Percentiles rank a stretch among this genome's conserved stretches.
Conservation (phyloP, 2,797 vertebrate genomes). For the Merluccius polli region DNA sequence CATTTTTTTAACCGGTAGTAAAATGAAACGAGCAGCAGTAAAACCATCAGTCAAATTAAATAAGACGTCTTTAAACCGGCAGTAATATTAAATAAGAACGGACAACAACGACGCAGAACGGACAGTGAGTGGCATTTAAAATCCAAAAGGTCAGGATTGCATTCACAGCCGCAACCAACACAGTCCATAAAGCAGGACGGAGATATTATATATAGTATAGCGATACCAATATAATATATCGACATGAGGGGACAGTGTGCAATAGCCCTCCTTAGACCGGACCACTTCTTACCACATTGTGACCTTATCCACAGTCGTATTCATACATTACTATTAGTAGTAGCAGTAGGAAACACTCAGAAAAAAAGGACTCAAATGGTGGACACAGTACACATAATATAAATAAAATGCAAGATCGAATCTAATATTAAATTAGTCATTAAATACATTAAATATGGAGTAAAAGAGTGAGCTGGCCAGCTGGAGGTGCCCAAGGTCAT, state of each 20-base stretch:
- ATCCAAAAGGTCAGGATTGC: neutral
- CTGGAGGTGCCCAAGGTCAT: no score
- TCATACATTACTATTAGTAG: no score
- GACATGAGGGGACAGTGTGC: neutral
- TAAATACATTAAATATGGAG: no score
- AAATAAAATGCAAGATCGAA: no score
- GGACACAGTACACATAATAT: no score
- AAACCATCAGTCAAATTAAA: neutral
- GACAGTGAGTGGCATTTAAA: neutral
- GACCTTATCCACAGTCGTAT: no score
- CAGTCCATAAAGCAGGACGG: neutral
- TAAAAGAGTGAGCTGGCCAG: no score
- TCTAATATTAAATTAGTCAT: no score
- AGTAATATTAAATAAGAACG: neutral
- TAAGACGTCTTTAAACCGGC: neutral
- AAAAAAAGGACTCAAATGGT: no score
- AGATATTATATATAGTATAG: neutral
- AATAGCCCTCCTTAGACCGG: neutral
- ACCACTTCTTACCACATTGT: no score
- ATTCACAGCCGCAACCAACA: neutral
- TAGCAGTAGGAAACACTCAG: no score
- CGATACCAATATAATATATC: neutral
- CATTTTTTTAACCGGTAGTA: neutral
- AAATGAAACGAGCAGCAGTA: neutral
- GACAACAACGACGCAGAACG: neutral